These are phyloP conservation scores for Chaenodraco wilsoni DNA, from an alignment of 2,797 vertebrate species.

Conservation along the genomic window DNA sequence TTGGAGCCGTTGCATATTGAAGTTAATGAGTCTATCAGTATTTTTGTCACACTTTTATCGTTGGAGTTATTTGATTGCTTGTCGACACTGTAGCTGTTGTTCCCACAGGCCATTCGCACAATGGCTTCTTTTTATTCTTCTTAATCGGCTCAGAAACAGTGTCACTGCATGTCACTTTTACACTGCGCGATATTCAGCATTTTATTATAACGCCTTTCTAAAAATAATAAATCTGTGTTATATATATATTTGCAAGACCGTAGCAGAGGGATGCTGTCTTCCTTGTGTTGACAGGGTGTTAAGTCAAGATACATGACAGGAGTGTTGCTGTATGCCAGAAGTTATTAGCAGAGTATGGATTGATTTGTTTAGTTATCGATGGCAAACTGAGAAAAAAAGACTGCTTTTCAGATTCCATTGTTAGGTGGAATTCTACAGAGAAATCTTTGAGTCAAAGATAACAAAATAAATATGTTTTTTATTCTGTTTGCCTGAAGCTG, in stretches of 20 bases:
- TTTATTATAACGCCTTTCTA: not conserved
- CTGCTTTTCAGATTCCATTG: not conserved
- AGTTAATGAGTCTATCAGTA: conserved; percentile 53
- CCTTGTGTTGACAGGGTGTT: not conserved
- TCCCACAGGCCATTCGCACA: conserved; percentile 1
- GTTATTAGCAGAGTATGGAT: conserved; percentile 11
- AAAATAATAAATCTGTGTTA: not conserved
- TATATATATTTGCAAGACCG: not conserved
- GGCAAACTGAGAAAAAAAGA: not conserved
- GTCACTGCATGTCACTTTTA: not conserved
- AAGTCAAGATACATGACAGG: not conserved
- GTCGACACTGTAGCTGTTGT: conserved; percentile 36
- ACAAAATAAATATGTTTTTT: not conserved
- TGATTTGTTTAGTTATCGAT: conserved; percentile 7
- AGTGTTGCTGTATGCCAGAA: not conserved
- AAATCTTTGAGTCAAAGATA: conserved; percentile 1
- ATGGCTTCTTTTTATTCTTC: conserved; percentile 10
- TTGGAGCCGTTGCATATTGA: conserved; percentile 5
- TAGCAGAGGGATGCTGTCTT: not conserved
- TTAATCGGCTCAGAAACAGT: conserved; percentile 27
- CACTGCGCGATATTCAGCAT: not conserved
- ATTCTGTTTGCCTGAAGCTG: conserved; percentile 3
- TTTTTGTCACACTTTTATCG: conserved; percentile 42
- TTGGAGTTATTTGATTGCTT: conserved; percentile 34
- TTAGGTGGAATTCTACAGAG: not conserved